Evolutionary conservation across 2,113 vertebrate genomes (phyloP).

Genomic region (Caranx ignobilis): DNA sequence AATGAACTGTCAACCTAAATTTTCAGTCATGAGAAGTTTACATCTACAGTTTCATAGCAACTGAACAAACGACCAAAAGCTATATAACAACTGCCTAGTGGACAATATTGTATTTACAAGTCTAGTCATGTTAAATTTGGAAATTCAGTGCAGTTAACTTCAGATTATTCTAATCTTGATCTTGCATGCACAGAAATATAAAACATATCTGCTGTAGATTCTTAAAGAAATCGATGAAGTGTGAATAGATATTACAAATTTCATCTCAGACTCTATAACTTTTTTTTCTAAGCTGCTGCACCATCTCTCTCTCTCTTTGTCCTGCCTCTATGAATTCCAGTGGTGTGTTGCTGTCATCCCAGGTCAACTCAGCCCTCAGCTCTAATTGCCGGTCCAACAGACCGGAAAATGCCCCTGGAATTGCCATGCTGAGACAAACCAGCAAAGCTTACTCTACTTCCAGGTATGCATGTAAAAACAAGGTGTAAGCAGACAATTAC

Average conservation of each 20-base stretch:
- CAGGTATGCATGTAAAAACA: constrained; percentile 33
- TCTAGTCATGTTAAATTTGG: background rate
- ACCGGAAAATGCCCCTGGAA: constrained; percentile 60
- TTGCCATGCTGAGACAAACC: constrained; percentile 40
- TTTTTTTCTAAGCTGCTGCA: constrained; percentile 4
- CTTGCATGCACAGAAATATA: constrained; percentile 6
- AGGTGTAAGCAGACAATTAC: constrained; percentile 39
- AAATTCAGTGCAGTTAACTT: background rate
- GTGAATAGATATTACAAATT: constrained; percentile 1
- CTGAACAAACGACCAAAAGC: background rate
- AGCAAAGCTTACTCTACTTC: constrained; percentile 35
- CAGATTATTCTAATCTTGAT: background rate
- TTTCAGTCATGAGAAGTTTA: background rate
- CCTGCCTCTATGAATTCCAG: constrained; percentile 35
- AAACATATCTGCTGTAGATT: background rate
- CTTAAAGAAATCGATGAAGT: constrained; percentile 6
- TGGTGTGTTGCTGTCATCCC: constrained; percentile 50
- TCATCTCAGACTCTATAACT: constrained; percentile 22
- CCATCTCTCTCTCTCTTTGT: constrained; percentile 18
- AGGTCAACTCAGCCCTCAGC: constrained; percentile 63
- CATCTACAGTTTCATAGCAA: background rate
- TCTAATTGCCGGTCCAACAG: constrained; percentile 60
- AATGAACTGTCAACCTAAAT: background rate
- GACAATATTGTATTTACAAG: background rate
- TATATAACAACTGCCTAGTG: background rate